Base-by-base conservation (phyloP, 1,140 invertebrate genomes). In the Nymphalis io region DNA sequence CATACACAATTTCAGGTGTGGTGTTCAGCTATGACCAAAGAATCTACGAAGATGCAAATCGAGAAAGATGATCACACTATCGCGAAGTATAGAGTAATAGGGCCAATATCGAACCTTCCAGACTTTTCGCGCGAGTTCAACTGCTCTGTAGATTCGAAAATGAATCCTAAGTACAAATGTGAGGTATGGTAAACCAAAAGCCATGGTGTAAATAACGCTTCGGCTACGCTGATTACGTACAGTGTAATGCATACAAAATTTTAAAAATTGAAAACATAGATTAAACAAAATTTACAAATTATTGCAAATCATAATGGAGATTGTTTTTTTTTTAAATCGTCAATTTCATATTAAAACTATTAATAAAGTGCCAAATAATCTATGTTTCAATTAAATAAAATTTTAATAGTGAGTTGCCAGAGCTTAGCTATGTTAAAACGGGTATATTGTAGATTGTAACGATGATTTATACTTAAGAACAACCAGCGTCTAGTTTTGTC, bases 91-190 rank as follows among this genome's bases (percentile, higher is more conserved):
- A 91, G 98, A 64, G 98, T 99, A 0, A 96, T 97, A 73, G 98
- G 97, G 0, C 96, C 98, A 0, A 90, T 99, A 23, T 96, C 96
- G 1, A 99, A 99, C 88, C 93, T 98, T 58, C 93, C 93, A 62
- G 97, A 98, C 78, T 99, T 99, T 89, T 94, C 97, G 0, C 88
- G 94, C 53, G 95, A 96, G 63, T 99, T 98, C 85, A 93, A 96
- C n/a, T 99, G 98, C 87, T 93, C 94, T 5, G 70, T 91, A 4
- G 95, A 94, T 6, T 94, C 95, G 1, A 94, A 93, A 68, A 98
- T 99, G 97, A 99, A 99, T 91, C 98, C 98, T 13, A 87, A 88
- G 40, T 93, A 96, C 6, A 99, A 98, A 87, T 99, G 98, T 85
- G 96, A 96, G 83, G 95, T 99, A 57, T 99, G 98, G 98, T 99